Evolutionary conservation across 2,888 invertebrate species (phyloP).

Genomic region (Eristalis pertinax): DNA sequence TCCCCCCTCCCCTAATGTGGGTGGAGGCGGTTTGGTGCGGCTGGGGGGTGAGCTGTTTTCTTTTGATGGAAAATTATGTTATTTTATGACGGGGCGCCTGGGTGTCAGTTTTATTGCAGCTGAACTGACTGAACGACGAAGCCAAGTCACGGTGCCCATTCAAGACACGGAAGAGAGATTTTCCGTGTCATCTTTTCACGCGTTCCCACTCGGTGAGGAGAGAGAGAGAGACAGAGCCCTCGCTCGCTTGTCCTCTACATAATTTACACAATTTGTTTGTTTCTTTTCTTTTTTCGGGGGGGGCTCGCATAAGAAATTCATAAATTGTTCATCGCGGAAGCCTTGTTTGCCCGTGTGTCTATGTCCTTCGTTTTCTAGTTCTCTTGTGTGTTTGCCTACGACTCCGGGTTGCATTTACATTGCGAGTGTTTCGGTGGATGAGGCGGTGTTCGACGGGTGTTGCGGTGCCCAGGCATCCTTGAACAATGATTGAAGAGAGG

Average conservation of each 20-base stretch:
- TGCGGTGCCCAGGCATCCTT: not conserved
- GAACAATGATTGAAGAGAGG: conserved; percentile 14
- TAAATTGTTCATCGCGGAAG: conserved; percentile 44
- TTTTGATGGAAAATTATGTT: conserved; percentile 68
- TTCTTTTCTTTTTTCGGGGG: not conserved
- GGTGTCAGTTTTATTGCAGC: conserved; percentile 65
- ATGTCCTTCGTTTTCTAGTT: not conserved
- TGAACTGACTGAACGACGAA: conserved; percentile 22
- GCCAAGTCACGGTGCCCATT: conserved; percentile 19
- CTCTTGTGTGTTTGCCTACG: not conserved
- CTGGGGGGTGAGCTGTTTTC: conserved; percentile 28
- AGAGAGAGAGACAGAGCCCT: no score
- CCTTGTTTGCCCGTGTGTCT: not conserved
- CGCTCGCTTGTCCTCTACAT: conserved; percentile 15
- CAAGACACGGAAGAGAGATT: conserved; percentile 8
- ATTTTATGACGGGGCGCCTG: conserved; percentile 50
- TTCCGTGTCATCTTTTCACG: conserved; percentile 27
- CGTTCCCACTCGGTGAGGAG: not conserved
- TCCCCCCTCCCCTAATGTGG: not conserved
- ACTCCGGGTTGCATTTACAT: not conserved
- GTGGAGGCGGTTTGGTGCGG: not conserved
- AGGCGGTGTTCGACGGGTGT: not conserved
- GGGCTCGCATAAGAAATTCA: conserved; percentile 58
- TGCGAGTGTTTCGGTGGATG: not conserved
- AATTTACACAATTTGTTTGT: conserved; percentile 48